phyloP scores from a whole-genome alignment of 2,113 vertebrate genomes.

The Corvus cornix region DNA sequence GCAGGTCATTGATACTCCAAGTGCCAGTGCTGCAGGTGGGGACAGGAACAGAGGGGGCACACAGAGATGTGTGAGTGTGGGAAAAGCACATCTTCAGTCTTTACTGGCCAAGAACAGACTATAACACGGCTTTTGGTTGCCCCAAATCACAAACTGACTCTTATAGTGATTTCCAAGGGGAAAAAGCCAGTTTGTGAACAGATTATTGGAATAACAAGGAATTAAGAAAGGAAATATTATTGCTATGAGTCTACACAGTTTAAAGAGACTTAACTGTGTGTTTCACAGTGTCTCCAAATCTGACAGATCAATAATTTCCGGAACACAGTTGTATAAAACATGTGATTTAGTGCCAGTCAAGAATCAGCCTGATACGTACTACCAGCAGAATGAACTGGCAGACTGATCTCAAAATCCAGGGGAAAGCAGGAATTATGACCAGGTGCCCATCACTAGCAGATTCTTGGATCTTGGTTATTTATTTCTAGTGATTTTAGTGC shows the following conservation, averaged over 20 bases:
- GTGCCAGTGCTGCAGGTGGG: background rate
- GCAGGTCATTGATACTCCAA: accelerated
- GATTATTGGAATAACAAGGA: background rate
- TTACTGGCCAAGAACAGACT: background rate
- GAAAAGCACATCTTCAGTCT: background rate
- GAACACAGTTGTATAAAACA: background rate
- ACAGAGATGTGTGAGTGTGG: accelerated
- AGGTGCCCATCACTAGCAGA: background rate
- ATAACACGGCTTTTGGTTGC: background rate
- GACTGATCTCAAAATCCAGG: background rate
- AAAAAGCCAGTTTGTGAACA: background rate
- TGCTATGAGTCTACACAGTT: background rate
- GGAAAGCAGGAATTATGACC: background rate
- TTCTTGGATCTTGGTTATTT: background rate
- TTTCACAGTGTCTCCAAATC: background rate
- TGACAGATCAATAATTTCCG: background rate
- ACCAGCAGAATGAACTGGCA: background rate
- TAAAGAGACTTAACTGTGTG: background rate
- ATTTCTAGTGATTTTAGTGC: background rate
- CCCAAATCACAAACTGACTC: background rate
- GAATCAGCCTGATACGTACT: background rate
- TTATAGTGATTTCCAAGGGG: background rate
- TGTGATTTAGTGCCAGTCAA: background rate
- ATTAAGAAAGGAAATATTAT: background rate
- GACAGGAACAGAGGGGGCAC: background rate